Conservation (phyloP, 2,797 vertebrate species). For the Meriones psammophilus region DNA sequence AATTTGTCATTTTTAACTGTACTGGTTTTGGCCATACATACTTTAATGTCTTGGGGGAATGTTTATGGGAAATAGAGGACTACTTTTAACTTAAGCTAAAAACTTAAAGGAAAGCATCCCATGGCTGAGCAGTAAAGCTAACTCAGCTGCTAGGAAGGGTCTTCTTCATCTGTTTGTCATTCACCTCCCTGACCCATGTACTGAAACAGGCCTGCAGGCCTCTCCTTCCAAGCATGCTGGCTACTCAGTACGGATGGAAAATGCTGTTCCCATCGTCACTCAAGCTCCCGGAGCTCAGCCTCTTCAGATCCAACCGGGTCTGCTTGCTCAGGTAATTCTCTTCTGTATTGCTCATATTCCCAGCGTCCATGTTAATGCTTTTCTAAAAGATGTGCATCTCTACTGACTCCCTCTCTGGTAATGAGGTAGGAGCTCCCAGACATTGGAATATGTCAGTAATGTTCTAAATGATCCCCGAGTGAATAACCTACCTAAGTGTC, state of each 20-base stretch:
- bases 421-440: slow-evolving; percentile 22
- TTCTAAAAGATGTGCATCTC: not conserved
- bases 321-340: slow-evolving; percentile 96
- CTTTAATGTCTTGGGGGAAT: not conserved
- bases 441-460: slow-evolving; percentile 37
- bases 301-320: slow-evolving; percentile 98
- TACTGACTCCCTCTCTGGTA: not conserved
- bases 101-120: not conserved
- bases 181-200: slow-evolving; percentile 40
- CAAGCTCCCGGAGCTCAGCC: slow-evolving; percentile 97
- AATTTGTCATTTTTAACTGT: not conserved
- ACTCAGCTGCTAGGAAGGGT: not conserved
- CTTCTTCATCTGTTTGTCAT: not conserved
- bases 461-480: slow-evolving; percentile 18
- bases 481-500: slow-evolving; percentile 58
- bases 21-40: not conserved
- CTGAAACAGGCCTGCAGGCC: slow-evolving; percentile 94
- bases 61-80: not conserved
- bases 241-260: slow-evolving; percentile 99
- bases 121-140: not conserved
- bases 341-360: not conserved
- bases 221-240: slow-evolving; percentile 98
- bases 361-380: not conserved
- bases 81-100: slow-evolving; percentile 2
- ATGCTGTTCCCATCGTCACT: slow-evolving; percentile 98